These are phyloP conservation scores for Pachyramphus minor DNA, from an alignment of 2,113 vertebrate genomes.

Conservation along the genomic window DNA sequence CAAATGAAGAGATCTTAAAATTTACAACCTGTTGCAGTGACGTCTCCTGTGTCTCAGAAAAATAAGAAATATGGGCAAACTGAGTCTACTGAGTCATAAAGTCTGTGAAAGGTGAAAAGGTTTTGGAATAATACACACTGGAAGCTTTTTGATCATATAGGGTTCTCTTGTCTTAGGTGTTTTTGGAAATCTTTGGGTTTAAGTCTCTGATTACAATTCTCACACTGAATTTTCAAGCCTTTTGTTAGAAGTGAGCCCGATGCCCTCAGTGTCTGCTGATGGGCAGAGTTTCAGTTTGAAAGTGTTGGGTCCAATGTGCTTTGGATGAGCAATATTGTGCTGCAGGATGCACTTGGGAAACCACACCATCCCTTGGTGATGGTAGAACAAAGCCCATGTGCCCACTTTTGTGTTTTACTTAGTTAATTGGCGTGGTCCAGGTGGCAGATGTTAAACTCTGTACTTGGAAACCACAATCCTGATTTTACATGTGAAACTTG, in stretches of 20 bases:
- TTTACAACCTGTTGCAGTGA: neutral
- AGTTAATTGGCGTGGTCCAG: neutral
- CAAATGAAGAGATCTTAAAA: neutral
- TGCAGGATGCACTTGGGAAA: neutral
- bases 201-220: neutral
- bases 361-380: neutral
- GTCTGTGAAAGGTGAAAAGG: neutral
- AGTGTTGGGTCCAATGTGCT: accelerated
- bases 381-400: neutral
- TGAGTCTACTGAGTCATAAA: neutral
- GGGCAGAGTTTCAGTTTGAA: neutral
- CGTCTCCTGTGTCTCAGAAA: neutral
- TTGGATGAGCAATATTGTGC: neutral
- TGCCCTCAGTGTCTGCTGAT: neutral
- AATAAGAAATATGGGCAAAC: neutral
- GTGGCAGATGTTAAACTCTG: neutral
- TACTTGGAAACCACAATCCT: neutral
- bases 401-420: neutral
- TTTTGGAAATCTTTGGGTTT: neutral
- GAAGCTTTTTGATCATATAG: neutral
- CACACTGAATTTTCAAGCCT: accelerated
- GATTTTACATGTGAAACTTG: neutral
- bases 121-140: neutral
- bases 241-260: neutral
- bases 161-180: neutral